A percentile compares a stretch with the other conserved stretches of the same genome.
Evolutionary conservation across 1,140 invertebrate species (phyloP).

Genomic region (Anoplophora glabripennis): DNA sequence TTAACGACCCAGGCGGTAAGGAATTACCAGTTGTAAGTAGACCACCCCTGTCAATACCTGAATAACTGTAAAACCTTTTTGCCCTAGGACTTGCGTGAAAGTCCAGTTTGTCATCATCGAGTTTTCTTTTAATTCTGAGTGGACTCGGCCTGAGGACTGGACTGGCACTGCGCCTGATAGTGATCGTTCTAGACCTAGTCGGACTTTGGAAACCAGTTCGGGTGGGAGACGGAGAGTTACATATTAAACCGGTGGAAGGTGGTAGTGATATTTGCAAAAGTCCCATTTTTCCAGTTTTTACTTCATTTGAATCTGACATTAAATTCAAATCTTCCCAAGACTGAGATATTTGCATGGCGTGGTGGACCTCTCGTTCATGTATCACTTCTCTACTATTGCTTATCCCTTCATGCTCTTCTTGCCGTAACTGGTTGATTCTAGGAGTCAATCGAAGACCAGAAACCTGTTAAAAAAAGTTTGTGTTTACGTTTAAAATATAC

Average conservation of each 20-base stretch:
- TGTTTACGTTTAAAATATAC: too few species aligned
- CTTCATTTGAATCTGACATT: conserved; percentile 60
- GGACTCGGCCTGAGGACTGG: conserved; percentile 77
- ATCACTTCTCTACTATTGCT: conserved; percentile 77
- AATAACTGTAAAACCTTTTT: conserved; percentile 53
- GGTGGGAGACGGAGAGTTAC: conserved; percentile 68
- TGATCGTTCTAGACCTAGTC: conserved; percentile 59
- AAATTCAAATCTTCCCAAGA: conserved; percentile 85
- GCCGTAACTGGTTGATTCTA: conserved; percentile 78
- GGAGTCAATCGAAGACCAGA: conserved; percentile 70
- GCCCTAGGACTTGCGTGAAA: conserved; percentile 54
- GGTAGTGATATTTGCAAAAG: conserved; percentile 49
- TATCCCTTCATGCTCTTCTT: conserved; percentile 83
- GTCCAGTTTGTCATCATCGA: conserved; percentile 60
- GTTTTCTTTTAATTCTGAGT: conserved; percentile 74
- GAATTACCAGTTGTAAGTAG: conserved; percentile 49
- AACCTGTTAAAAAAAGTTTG: too few species aligned
- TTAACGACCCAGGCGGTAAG: conserved; percentile 54
- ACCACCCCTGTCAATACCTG: conserved; percentile 42
- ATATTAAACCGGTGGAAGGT: conserved; percentile 43
- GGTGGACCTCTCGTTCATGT: conserved; percentile 85
- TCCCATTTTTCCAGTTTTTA: conserved; percentile 40
- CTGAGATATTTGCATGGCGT: conserved; percentile 85
- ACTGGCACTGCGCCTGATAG: conserved; percentile 75
- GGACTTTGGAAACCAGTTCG: conserved; percentile 49